Evolutionary conservation across 92 coral and sea anemone species (phyloP), one percentile per base, ranked within the genome.

Genomic region (Actinernus sp.): DNA sequence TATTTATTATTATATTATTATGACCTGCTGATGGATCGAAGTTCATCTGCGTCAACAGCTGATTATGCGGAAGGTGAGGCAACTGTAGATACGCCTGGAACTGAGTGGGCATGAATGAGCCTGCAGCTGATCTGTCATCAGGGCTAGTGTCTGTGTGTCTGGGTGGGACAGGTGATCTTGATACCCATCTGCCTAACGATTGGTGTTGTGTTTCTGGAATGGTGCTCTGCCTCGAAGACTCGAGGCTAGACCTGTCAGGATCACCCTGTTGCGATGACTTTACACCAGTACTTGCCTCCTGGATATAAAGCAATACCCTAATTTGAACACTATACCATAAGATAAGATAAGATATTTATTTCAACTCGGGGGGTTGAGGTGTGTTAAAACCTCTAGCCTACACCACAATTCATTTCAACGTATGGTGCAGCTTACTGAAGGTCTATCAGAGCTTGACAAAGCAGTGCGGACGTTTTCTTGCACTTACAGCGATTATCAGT

Each of bases 21-120:
- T n/a, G 2, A 74, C 88, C 88, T 74, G 78, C 22, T 31, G 87
- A 61, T 46, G 90, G 87, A 34, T 89, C 87, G 43, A 65, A 77
- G 19, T 85, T 52, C 44, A 86, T 67, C 70, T 58, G 89, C 21
- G 74, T 66, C 55, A 86, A 7, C 80, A 50, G 37, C 34, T 63
- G 73, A 33, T 46, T 49, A 18, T 32, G 62, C 24, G 30, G 32
- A 12, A 52, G 59, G 10, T 25, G 59, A 4, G 28, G 13, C 3
- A 51, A 29, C 39, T 59, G 78, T 33, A 84, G 68, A 31, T 85
- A 85, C 10, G 88, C 78, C 62, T 75, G 97, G 61, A 76, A 71
- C 56, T 85, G 81, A 30, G 82, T 75, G n/a, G 74, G 86, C 36
- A 27, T 59, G 12, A 78, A 83, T 43, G 73, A 25, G 1, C 58